Evolutionary conservation across 2,888 invertebrate species (phyloP).

Genomic region (Caenorhabditis wallacei): DNA sequence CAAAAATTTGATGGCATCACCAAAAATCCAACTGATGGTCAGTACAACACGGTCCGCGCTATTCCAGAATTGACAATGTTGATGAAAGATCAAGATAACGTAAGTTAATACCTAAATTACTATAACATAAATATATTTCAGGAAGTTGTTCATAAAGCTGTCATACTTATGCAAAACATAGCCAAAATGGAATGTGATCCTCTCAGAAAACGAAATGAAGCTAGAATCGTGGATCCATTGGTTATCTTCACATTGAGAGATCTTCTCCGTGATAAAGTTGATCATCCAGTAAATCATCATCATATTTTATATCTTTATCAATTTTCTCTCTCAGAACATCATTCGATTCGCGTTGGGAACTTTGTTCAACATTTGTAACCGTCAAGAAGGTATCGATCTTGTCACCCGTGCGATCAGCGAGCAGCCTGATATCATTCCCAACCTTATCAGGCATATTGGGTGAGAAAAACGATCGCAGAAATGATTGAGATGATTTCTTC

Average conservation of each 20-base stretch:
- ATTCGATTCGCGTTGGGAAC: slow-evolving; percentile 73
- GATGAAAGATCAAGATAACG: slow-evolving; percentile 78
- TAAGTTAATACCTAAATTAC: too few relatives aligned
- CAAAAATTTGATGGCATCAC: slow-evolving; percentile 71
- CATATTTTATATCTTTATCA: too few relatives aligned
- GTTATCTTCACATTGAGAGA: slow-evolving; percentile 69
- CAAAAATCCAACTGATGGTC: slow-evolving; percentile 44
- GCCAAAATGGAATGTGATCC: slow-evolving; percentile 76
- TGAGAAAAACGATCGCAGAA: slow-evolving; percentile 31
- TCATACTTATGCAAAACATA: slow-evolving; percentile 77
- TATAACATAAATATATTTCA: too few relatives aligned
- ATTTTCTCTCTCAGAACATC: slow-evolving; percentile 68
- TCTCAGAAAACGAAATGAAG: slow-evolving; percentile 54
- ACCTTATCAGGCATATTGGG: slow-evolving; percentile 67
- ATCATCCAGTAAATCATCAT: slow-evolving; percentile 55
- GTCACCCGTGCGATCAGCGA: slow-evolving; percentile 54
- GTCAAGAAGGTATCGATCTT: slow-evolving; percentile 73
- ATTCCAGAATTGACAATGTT: slow-evolving; percentile 79
- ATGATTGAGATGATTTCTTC: slow-evolving; percentile 8
- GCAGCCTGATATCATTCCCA: slow-evolving; percentile 63
- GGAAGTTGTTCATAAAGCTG: slow-evolving; percentile 76
- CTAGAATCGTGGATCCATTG: slow-evolving; percentile 66
- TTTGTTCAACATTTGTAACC: slow-evolving; percentile 77
- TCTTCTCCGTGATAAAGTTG: slow-evolving; percentile 62
- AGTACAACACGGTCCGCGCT: slow-evolving; percentile 63